phyloP scores from a whole-genome alignment of 1,140 invertebrate species.

The Euglossa dilemma region DNA sequence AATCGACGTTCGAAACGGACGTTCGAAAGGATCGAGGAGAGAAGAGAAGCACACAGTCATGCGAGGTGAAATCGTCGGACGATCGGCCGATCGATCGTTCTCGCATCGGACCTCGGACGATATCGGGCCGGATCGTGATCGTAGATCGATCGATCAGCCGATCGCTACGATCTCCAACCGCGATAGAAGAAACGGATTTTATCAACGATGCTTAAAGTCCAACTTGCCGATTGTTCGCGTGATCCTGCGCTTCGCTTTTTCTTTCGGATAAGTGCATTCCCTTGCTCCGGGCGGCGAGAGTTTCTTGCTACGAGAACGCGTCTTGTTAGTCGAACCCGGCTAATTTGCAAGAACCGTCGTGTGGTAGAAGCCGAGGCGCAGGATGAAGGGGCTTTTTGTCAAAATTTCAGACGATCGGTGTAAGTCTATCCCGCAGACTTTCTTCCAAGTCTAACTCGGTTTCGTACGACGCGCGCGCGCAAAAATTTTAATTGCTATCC shows the following conservation, averaged over 20 bases:
- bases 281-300: constrained; percentile 2
- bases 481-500: too few relatives aligned
- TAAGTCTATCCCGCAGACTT: not conserved
- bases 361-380: not conserved
- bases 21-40: constrained; percentile 28
- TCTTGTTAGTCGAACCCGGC: constrained; percentile 6
- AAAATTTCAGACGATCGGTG: not conserved
- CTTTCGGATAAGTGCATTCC: constrained; percentile 8
- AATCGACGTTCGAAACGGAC: not conserved
- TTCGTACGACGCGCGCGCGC: not conserved
- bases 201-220: constrained; percentile 45
- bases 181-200: constrained; percentile 58
- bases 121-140: constrained; percentile 56
- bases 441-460: not conserved
- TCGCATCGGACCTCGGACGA: constrained; percentile 53
- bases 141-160: constrained; percentile 57
- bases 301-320: constrained; percentile 9
- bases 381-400: not conserved
- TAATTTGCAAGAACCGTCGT: constrained; percentile 11
- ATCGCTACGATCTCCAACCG: constrained; percentile 32
- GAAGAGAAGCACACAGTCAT: constrained; percentile 61
- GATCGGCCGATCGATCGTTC: constrained; percentile 64
- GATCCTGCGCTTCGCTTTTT: constrained; percentile 22
- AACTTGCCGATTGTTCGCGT: constrained; percentile 34
- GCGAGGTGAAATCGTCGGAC: constrained; percentile 64